Percentiles rank a stretch among this genome's conserved stretches.
Evolutionary conservation across 1,140 invertebrate species (phyloP).

Genomic region (Lepidurus couesii): DNA sequence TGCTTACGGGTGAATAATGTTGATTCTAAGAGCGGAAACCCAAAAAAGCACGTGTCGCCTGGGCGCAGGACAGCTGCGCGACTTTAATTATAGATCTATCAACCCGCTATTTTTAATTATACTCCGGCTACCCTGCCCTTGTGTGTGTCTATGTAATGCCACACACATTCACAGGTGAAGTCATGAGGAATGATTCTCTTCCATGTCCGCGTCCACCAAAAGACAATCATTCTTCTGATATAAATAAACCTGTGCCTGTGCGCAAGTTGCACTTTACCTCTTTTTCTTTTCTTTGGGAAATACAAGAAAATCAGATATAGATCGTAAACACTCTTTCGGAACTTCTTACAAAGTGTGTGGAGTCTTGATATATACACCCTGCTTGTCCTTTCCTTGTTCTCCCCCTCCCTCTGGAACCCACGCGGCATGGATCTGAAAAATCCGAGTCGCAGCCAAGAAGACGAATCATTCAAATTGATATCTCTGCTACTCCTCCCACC

Average conservation of each 20-base stretch:
- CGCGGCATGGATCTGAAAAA: background rate
- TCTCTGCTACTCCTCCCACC: conserved; percentile 16
- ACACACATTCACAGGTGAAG: conserved; percentile 22
- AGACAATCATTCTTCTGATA: background rate
- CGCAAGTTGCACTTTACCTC: background rate
- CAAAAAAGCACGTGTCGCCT: background rate
- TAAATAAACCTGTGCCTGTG: background rate
- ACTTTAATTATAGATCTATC: conserved; percentile 22
- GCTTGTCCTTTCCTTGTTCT: background rate
- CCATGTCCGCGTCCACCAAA: background rate
- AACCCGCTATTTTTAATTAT: conserved; percentile 20
- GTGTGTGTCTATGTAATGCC: background rate
- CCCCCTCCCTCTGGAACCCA: background rate
- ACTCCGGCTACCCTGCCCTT: background rate
- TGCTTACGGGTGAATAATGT: background rate
- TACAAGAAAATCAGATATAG: background rate
- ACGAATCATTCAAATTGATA: conserved; percentile 22
- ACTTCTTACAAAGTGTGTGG: background rate
- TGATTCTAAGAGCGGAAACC: background rate
- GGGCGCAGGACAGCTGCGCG: background rate
- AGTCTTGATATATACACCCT: background rate
- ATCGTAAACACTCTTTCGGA: conserved; percentile 11
- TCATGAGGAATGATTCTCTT: background rate
- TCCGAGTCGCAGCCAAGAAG: conserved; percentile 5
- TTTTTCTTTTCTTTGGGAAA: background rate